Evolutionary conservation across 2,797 vertebrate species (phyloP), one percentile per base, ranked within the genome.

Genomic region (Vultur gryphus): DNA sequence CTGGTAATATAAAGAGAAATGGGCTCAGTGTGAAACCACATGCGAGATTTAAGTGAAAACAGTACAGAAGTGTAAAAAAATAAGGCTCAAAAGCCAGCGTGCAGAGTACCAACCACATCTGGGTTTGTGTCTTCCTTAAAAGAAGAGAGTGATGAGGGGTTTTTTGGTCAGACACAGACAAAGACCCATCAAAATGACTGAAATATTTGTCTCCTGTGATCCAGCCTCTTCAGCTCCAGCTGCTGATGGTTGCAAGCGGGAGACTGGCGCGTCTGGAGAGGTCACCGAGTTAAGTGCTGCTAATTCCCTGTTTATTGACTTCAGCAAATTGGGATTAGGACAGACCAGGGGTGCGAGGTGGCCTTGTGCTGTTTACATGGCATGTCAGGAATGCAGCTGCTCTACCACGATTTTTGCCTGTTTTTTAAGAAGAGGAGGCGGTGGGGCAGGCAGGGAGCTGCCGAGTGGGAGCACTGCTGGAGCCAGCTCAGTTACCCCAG

Each of bases 281-380:
- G 54, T 94, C 82, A 93, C 57, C 0, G 20, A 87, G 85, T 82
- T 92, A 95, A 93, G 62, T 76, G 85, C 83, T 86, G 80, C 70
- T 93, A 94, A 95, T 91, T 91, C 83, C 78, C 59, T 62, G 62
- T 94, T 91, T 93, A 91, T 70, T 93, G 81, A 93, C 48, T 95
- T 84, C 83, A 87, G 91, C 49, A 66, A 76, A 28, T 15, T 37
- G 9, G 86, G 90, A 93, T 84, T 89, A 94, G 90, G 83, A 72
- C 1, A 0, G 29, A 33, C 48, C 25, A 51, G 83, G 37, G 80
- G 28, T 23, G 37, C 1, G 18, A 91, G 84, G 70, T 84, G 69
- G 79, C 65, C 69, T 66, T 86, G 71, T 75, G 66, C 73, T 87
- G 16, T 87, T 86, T 61, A 55, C 12, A 3, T 3, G 41, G 91